phyloP scores from a whole-genome alignment of 2,113 vertebrate genomes.

The Pelobates fuscus region DNA sequence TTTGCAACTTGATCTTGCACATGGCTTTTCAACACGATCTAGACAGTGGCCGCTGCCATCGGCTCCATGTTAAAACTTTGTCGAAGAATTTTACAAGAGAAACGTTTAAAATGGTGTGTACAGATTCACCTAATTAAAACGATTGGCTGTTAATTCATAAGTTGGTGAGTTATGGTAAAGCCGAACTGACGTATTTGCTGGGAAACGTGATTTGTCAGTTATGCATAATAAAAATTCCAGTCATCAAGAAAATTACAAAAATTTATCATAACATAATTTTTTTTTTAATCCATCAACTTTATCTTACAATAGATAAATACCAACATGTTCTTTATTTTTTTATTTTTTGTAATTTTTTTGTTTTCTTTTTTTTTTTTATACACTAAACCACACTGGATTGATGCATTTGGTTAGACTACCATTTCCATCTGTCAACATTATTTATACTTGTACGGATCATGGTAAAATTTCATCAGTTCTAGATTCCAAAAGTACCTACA shows the following conservation, averaged over 20 bases:
- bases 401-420: slow-evolving; percentile 86
- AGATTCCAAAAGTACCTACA: slow-evolving; percentile 89
- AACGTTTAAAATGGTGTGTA: slow-evolving; percentile 93
- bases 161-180: slow-evolving; percentile 87
- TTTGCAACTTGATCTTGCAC: slow-evolving; percentile 92
- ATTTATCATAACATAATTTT: slow-evolving; percentile 91
- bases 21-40: slow-evolving; percentile 88
- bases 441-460: slow-evolving; percentile 83
- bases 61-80: slow-evolving; percentile 93
- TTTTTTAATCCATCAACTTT: slow-evolving; percentile 83
- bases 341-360: slow-evolving; percentile 53
- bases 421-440: slow-evolving; percentile 79
- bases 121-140: slow-evolving; percentile 92
- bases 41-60: slow-evolving; percentile 83
- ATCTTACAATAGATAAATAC: slow-evolving; percentile 83
- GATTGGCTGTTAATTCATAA: slow-evolving; percentile 89
- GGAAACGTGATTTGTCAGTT: slow-evolving; percentile 92
- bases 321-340: slow-evolving; percentile 75
- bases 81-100: slow-evolving; percentile 92
- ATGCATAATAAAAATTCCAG: slow-evolving; percentile 91
- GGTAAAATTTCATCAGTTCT: slow-evolving; percentile 85
- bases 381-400: slow-evolving; percentile 86
- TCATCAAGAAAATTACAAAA: slow-evolving; percentile 90
- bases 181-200: slow-evolving; percentile 92
- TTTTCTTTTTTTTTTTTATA: slow-evolving; percentile 64